phyloP scores from a whole-genome alignment of 2,113 vertebrate genomes.

The Xenotilapia flavipinnis region DNA sequence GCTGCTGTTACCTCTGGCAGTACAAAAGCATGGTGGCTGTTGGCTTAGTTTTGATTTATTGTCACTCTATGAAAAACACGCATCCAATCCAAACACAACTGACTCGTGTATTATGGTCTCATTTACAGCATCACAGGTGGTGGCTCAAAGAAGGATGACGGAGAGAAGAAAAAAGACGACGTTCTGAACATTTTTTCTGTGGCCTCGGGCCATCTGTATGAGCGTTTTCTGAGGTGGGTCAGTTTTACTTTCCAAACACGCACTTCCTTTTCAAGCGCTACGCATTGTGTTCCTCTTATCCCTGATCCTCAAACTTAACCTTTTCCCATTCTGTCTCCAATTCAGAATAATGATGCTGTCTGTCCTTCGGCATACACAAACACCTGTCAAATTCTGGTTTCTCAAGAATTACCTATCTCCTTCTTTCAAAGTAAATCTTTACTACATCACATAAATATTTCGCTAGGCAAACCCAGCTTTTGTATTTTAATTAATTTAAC shows the following conservation, averaged over 20 bases:
- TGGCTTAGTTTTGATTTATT: neutral
- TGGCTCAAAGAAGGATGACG: conserved; percentile 62
- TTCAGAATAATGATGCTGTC: conserved; percentile 99
- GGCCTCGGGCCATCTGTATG: conserved; percentile 95
- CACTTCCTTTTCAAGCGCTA: neutral
- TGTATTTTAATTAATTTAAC: neutral
- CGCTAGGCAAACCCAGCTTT: neutral
- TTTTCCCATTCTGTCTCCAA: neutral
- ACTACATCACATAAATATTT: neutral
- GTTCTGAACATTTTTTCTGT: conserved; percentile 94
- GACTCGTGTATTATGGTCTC: neutral
- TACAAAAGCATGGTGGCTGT: neutral
- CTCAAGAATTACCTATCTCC: conserved; percentile 97
- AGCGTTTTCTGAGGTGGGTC: conserved; percentile 90
- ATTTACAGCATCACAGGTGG: conserved; percentile 79
- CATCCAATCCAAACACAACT: neutral
- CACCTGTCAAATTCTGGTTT: conserved; percentile 98
- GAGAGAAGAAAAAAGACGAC: conserved; percentile 74
- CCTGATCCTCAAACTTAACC: neutral
- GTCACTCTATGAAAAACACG: neutral
- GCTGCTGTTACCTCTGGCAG: neutral
- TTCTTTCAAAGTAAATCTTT: conserved; percentile 84
- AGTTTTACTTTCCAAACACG: neutral
- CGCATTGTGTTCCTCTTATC: neutral
- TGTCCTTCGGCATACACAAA: conserved; percentile 87